Conservation (phyloP, 2,113 vertebrate genomes). For the Hirundichthys speculiger region DNA sequence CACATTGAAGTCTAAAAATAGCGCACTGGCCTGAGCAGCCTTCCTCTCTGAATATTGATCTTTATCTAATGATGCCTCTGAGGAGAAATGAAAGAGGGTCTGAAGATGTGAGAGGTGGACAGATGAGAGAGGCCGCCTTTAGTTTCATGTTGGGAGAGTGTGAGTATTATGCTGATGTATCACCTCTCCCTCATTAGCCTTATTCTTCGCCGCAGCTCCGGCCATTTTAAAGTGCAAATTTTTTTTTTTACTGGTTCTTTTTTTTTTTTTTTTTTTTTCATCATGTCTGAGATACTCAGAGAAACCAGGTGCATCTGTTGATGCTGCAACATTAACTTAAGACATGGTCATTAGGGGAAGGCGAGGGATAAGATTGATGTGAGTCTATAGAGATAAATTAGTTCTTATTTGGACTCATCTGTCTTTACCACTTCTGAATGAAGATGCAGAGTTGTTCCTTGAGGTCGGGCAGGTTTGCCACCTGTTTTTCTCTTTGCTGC, state of each 20-base stretch:
- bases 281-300: not conserved
- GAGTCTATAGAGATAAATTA: slow-evolving; percentile 31
- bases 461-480: not conserved
- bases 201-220: slow-evolving; percentile 1
- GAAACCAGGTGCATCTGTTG: slow-evolving; percentile 46
- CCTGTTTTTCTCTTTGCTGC: not conserved
- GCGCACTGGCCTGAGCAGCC: slow-evolving; percentile 52
- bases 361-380: slow-evolving; percentile 24
- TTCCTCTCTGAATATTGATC: slow-evolving; percentile 73
- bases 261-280: not conserved
- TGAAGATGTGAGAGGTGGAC: slow-evolving; percentile 33
- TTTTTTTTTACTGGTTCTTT: not conserved
- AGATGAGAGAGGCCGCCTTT: slow-evolving; percentile 16
- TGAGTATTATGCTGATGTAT: slow-evolving; percentile 24
- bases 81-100: slow-evolving; percentile 52
- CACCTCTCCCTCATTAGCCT: slow-evolving; percentile 22
- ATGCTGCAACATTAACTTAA: slow-evolving; percentile 43
- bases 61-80: slow-evolving; percentile 61
- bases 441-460: slow-evolving; percentile 11
- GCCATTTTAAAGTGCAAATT: no score
- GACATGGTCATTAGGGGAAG: slow-evolving; percentile 39
- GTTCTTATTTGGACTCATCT: slow-evolving; percentile 32
- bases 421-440: slow-evolving; percentile 22
- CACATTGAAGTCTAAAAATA: slow-evolving; percentile 76
- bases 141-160: slow-evolving; percentile 28